Conservation (phyloP, 2,113 vertebrate species). For the Pterocles gutturalis region DNA sequence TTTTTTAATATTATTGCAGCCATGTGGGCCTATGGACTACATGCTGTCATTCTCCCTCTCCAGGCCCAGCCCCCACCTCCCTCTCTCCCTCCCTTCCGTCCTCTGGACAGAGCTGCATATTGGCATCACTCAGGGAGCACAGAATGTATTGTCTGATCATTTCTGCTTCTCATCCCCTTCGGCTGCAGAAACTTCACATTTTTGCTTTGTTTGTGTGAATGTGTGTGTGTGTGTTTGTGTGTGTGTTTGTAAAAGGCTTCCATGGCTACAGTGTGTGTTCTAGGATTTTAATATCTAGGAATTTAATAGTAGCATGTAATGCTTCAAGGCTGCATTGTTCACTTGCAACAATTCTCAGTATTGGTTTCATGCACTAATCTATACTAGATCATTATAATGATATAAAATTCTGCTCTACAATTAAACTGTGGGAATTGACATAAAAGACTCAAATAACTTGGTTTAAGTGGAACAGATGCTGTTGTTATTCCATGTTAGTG, state of each 20-base stretch:
- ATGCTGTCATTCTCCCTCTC: not conserved
- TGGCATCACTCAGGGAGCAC: constrained; percentile 31
- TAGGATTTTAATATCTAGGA: constrained; percentile 70
- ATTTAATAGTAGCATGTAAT: constrained; percentile 53
- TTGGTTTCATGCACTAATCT: constrained; percentile 60
- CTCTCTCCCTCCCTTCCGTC: not conserved
- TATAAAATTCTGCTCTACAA: constrained; percentile 60
- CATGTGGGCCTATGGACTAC: constrained; percentile 33
- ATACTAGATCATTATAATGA: constrained; percentile 61
- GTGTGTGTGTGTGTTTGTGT: not conserved
- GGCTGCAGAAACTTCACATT: constrained; percentile 57
- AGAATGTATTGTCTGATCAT: constrained; percentile 56
- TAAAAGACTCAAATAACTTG: constrained; percentile 65
- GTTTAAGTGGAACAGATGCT: constrained; percentile 66
- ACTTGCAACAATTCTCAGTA: constrained; percentile 64
- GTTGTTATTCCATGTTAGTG: constrained; percentile 39
- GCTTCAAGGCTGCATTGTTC: constrained; percentile 64
- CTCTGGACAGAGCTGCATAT: constrained; percentile 43
- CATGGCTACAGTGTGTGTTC: constrained; percentile 56
- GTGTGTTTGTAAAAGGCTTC: constrained; percentile 48
- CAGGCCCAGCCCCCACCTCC: constrained; percentile 31
- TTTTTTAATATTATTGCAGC: constrained; percentile 10
- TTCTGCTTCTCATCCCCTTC: constrained; percentile 61
- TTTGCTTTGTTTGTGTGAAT: constrained; percentile 1
- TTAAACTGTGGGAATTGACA: constrained; percentile 68